Base-by-base conservation (phyloP, 2,888 invertebrate species). In the Thera obeliscata region DNA sequence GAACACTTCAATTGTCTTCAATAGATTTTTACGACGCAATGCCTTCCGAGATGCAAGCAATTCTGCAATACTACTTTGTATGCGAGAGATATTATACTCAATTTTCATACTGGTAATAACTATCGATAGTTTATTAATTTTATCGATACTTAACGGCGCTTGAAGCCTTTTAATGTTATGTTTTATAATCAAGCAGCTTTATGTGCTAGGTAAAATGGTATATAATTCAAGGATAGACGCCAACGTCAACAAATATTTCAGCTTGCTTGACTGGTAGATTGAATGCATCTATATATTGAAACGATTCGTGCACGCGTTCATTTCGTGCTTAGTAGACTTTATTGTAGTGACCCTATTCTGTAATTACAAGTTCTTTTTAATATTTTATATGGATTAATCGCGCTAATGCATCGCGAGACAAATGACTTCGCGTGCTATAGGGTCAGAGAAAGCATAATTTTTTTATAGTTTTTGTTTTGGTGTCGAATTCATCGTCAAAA, bases 1-100 rank as follows among this genome's bases (percentile, higher is more conserved):
- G 80, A 78, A 83, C 77, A 75, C 78, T 80, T 78, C 80, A 81
- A 83, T 81, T 82, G 77, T 72, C 73, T 74, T 79, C 79, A 80
- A 82, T 81, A 78, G 76, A 82, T 78, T 79, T 82, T 83, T 82
- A 82, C 71, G 78, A 76, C 65, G 66, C 61, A 71, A 69, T 69
- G 73, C 75, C 73, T 76, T 75, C 72, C 67, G 70, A 76, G 74
- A 73, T 67, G 69, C 69, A 71, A 74, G 71, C 66, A 67, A 67
- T 71, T 74, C 68, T 46, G 61, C 64, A 65, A 69, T 69, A 60
- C 66, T 56, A 61, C 48, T 65, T 69, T 50, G 52, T 61, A 67
- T 61, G 64, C 52, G 11, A 62, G 57, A 49, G 43, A 36, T 61
- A 60, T 60, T 22, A 64, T 59, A 61, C 62, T 66, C 69, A 61